Evolutionary conservation across 2,888 invertebrate species (phyloP).

Genomic region (Rugalucina vietnamica): DNA sequence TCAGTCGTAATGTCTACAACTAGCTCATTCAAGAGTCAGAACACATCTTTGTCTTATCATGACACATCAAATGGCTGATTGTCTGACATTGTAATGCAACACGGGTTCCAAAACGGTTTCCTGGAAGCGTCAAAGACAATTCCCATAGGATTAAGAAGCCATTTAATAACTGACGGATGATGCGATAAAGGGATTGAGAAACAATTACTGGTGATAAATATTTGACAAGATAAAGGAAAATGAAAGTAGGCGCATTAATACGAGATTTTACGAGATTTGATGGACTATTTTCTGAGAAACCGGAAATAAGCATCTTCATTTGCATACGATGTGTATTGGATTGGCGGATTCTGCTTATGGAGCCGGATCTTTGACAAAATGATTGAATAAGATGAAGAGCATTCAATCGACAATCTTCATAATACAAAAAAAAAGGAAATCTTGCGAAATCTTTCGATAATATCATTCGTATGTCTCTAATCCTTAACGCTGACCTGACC

Average conservation of each 20-base stretch:
- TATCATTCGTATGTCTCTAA: too few relatives aligned
- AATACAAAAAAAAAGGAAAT: too few relatives aligned
- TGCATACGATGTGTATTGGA: constrained; percentile 9
- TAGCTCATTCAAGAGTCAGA: too few relatives aligned
- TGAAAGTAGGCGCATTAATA: constrained; percentile 11
- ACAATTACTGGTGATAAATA: constrained; percentile 13
- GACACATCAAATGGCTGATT: too few relatives aligned
- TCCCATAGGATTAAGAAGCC: not conserved
- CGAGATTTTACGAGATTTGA: constrained; percentile 9
- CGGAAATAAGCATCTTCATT: constrained; percentile 7
- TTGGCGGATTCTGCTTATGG: too few relatives aligned
- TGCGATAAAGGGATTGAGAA: constrained; percentile 8
- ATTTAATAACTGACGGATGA: constrained; percentile 10
- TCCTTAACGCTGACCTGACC: too few relatives aligned
- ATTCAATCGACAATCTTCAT: too few relatives aligned
- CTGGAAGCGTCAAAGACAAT: not conserved
- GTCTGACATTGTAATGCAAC: constrained; percentile 1
- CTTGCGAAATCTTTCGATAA: too few relatives aligned
- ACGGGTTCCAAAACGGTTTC: not conserved
- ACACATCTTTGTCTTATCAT: too few relatives aligned
- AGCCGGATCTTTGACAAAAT: too few relatives aligned
- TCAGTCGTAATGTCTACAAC: too few relatives aligned
- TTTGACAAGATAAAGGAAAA: constrained; percentile 11
- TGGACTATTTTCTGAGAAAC: constrained; percentile 9
- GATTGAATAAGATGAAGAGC: too few relatives aligned